Evolutionary conservation across 2,113 vertebrate species (phyloP).

Genomic region (Lagopus leucura): DNA sequence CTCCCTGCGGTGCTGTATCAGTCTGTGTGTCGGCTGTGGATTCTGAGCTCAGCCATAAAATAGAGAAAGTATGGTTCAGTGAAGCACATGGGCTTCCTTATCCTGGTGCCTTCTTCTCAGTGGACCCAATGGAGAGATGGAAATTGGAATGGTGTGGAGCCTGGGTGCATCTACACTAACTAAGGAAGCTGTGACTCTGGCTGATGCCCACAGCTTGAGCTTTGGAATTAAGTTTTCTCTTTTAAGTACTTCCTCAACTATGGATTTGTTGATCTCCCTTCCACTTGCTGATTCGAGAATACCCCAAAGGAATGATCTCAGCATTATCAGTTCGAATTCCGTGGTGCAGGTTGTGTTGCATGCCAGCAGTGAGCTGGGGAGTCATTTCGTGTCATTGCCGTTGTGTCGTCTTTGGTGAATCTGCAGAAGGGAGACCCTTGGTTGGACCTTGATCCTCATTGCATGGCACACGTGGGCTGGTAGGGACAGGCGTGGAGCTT

Average conservation of each 20-base stretch:
- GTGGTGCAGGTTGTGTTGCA: fast-evolving
- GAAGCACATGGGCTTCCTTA: not conserved
- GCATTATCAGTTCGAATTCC: fast-evolving
- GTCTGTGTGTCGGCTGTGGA: not conserved
- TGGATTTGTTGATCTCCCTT: not conserved
- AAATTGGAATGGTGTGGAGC: not conserved
- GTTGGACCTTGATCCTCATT: not conserved
- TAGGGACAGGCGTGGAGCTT: not conserved
- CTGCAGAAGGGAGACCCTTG: not conserved
- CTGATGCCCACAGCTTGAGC: not conserved
- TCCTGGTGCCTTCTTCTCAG: fast-evolving
- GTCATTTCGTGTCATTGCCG: fast-evolving
- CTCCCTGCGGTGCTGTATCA: not conserved
- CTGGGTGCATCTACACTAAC: too few relatives aligned
- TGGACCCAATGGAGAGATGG: too few relatives aligned
- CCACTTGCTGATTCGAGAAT: fast-evolving
- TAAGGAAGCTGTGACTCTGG: not conserved
- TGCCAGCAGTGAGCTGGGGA: fast-evolving
- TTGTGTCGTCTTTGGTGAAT: fast-evolving
- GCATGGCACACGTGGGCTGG: not conserved
- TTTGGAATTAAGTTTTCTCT: too few relatives aligned
- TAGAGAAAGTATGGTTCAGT: not conserved
- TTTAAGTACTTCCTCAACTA: not conserved
- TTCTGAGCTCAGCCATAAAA: fast-evolving
- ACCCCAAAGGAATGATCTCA: not conserved